A percentile compares a stretch with the other conserved stretches of the same genome.
phyloP scores from a whole-genome alignment of 2,113 vertebrate species.

The Peucedramus taeniatus region DNA sequence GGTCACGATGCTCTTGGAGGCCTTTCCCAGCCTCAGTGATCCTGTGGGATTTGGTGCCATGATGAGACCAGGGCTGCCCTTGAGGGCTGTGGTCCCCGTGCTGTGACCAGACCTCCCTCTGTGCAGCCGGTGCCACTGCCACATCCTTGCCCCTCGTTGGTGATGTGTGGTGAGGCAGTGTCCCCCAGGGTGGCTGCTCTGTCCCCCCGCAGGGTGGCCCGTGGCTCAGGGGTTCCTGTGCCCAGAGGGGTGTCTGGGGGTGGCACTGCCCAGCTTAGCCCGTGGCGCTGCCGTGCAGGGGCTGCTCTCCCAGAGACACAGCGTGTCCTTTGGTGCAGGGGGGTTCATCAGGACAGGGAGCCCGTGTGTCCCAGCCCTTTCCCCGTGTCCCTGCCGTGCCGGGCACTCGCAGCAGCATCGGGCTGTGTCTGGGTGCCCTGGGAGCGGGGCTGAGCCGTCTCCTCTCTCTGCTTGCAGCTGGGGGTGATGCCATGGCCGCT shows the following conservation, averaged over 20 bases:
- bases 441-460: not conserved
- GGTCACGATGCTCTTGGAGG: not conserved
- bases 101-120: not conserved
- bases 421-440: rapidly evolving
- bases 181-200: not conserved
- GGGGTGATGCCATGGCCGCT: conserved; percentile 89
- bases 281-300: rapidly evolving
- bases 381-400: rapidly evolving
- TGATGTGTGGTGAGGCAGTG: rapidly evolving
- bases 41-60: not conserved
- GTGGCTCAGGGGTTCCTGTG: not conserved
- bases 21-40: not conserved
- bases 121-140: rapidly evolving
- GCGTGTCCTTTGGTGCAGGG: rapidly evolving
- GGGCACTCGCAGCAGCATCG: rapidly evolving
- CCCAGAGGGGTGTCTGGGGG: not conserved
- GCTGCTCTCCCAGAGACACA: not conserved
- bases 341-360: not conserved
- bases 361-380: not conserved
- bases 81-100: rapidly evolving
- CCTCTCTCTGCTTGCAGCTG: conserved; percentile 70
- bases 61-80: not conserved
- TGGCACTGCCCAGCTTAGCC: not conserved
- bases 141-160: not conserved
- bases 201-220: rapidly evolving